Conservation (phyloP, 2,113 vertebrate genomes). For the Opisthocomus hoazin region DNA sequence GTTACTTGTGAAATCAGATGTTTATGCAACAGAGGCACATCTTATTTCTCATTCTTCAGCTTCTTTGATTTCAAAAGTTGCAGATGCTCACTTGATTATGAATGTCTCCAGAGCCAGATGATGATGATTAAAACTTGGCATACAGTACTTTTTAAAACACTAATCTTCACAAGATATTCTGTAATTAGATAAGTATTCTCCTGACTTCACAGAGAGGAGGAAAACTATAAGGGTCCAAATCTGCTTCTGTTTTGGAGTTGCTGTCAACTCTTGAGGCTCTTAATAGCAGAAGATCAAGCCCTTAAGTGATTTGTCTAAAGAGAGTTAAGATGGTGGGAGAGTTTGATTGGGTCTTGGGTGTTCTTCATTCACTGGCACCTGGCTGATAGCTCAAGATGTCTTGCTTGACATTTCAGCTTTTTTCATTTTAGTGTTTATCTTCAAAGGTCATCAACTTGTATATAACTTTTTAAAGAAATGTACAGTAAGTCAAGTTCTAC, state of each 20-base stretch:
- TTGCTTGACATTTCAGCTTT: constrained; percentile 55
- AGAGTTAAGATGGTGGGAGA: neutral
- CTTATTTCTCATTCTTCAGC: neutral
- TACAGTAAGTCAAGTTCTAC: neutral
- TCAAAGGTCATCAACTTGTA: constrained; percentile 13
- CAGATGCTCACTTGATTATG: constrained; percentile 19
- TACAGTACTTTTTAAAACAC: constrained; percentile 14
- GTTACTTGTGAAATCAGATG: neutral
- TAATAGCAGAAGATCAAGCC: constrained; percentile 13
- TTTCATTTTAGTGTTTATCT: constrained; percentile 3
- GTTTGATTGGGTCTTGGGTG: constrained; percentile 6
- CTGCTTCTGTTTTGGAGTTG: constrained; percentile 9
- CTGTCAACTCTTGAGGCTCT: neutral
- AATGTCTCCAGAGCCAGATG: constrained; percentile 15
- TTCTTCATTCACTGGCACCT: constrained; percentile 26
- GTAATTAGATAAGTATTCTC: constrained; percentile 43
- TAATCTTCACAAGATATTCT: constrained; percentile 46
- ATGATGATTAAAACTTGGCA: constrained; percentile 47
- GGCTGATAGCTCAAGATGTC: constrained; percentile 32
- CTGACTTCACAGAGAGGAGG: neutral
- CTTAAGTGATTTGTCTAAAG: constrained; percentile 29
- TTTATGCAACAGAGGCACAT: neutral
- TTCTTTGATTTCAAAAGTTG: constrained; percentile 15
- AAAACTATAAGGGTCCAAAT: neutral
- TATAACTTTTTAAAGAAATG: neutral